Conservation (phyloP, 2,113 vertebrate genomes). For the Colinus virginianus region DNA sequence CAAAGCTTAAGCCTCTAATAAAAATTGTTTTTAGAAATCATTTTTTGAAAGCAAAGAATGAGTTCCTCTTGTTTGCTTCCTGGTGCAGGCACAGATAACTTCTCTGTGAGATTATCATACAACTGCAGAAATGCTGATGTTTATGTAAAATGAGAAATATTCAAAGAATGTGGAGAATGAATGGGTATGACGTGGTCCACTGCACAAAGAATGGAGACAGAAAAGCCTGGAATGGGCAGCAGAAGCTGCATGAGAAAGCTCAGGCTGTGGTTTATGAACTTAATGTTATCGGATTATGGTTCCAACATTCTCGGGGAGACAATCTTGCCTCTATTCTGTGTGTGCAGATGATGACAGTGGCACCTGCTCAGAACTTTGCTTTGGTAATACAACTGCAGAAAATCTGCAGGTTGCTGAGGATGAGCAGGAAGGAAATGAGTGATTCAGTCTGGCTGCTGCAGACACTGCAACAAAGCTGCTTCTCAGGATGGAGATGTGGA, state of each 20-base stretch:
- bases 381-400: not conserved
- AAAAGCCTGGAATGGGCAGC: not conserved
- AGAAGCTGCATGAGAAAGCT: not conserved
- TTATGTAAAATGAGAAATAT: not conserved
- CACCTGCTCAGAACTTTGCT: slow-evolving; percentile 9
- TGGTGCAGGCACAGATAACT: not conserved
- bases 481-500: not conserved
- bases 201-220: not conserved
- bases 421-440: not conserved
- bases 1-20: not conserved
- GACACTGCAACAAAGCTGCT: not conserved
- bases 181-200: not conserved
- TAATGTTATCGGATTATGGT: slow-evolving; percentile 36
- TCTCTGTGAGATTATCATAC: not conserved
- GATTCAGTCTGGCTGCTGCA: not conserved
- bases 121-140: not conserved
- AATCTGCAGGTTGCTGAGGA: not conserved
- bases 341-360: not conserved
- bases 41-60: not conserved
- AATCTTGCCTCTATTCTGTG: not conserved
- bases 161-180: not conserved
- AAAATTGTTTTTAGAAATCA: not conserved
- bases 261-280: not conserved
- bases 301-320: not conserved
- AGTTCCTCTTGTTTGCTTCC: not conserved